A percentile compares a stretch with the other conserved stretches of the same genome.
Conservation (phyloP, 1,140 invertebrate species). For the Plutomurus gul region DNA sequence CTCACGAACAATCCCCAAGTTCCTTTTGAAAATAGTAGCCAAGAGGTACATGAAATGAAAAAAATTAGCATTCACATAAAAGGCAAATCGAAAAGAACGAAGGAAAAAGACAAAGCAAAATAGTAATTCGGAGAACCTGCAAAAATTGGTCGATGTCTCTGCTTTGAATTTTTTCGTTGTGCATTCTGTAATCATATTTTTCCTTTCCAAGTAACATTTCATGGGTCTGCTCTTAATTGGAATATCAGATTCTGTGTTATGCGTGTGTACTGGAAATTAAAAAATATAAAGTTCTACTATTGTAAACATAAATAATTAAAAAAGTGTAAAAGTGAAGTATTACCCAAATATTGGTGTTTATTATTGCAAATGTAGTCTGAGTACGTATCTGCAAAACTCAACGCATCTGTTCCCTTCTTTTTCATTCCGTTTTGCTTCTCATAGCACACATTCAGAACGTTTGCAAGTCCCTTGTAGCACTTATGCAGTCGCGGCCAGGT, state of each 20-base stretch:
- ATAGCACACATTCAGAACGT: background rate
- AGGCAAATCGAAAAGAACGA: too few relatives aligned
- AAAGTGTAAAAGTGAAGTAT: background rate
- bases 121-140: background rate
- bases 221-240: background rate
- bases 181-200: background rate
- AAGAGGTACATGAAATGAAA: too few relatives aligned
- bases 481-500: background rate
- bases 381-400: background rate
- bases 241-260: background rate
- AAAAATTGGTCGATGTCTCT: background rate
- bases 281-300: background rate
- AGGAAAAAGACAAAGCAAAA: background rate
- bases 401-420: background rate
- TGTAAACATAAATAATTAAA: background rate
- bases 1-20: background rate
- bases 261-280: background rate
- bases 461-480: background rate
- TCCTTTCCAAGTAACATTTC: background rate
- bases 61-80: too few relatives aligned
- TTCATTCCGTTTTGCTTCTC: background rate
- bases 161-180: background rate
- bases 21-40: too few relatives aligned
- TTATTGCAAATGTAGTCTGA: background rate
- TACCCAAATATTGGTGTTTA: conserved; percentile 7